Evolutionary conservation across 2,888 invertebrate genomes (phyloP).

Genomic region (Clusia tigrina): DNA sequence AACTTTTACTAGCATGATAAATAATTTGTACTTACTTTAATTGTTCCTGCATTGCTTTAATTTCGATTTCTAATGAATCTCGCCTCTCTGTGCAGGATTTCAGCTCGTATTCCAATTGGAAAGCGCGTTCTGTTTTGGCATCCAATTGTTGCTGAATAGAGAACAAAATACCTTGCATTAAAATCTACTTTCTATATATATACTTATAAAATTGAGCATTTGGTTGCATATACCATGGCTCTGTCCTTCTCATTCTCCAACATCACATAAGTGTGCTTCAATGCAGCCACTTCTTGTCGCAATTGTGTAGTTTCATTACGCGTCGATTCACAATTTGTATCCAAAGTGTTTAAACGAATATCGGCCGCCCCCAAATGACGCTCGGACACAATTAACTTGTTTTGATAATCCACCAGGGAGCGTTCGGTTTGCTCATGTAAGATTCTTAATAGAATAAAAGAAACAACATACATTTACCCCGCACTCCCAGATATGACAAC

Average conservation of each 20-base stretch:
- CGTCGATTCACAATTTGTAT: conserved; percentile 69
- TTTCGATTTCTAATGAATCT: conserved; percentile 67
- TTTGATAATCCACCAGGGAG: conserved; percentile 74
- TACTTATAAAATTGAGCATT: conserved; percentile 11
- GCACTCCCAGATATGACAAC: no score
- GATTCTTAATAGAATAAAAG: conserved; percentile 65
- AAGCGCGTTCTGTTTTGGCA: conserved; percentile 75
- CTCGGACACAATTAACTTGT: conserved; percentile 72
- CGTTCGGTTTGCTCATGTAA: conserved; percentile 81
- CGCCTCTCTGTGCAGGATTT: conserved; percentile 69
- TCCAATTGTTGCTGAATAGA: conserved; percentile 69
- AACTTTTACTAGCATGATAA: no score
- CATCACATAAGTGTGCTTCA: conserved; percentile 71
- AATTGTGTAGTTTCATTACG: conserved; percentile 71
- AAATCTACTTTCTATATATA: no score
- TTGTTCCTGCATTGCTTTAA: conserved; percentile 69
- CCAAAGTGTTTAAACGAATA: conserved; percentile 68
- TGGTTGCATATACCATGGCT: conserved; percentile 66
- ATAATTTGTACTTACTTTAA: conserved; percentile 65
- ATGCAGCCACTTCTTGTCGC: conserved; percentile 71
- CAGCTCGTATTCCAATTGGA: conserved; percentile 72
- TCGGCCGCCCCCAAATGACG: conserved; percentile 71
- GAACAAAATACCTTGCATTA: no score
- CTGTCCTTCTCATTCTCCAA: conserved; percentile 78
- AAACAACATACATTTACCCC: neutral